These are phyloP conservation scores for Sepiola atlantica DNA, from an alignment of 2,888 invertebrate genomes.

Conservation along the genomic window DNA sequence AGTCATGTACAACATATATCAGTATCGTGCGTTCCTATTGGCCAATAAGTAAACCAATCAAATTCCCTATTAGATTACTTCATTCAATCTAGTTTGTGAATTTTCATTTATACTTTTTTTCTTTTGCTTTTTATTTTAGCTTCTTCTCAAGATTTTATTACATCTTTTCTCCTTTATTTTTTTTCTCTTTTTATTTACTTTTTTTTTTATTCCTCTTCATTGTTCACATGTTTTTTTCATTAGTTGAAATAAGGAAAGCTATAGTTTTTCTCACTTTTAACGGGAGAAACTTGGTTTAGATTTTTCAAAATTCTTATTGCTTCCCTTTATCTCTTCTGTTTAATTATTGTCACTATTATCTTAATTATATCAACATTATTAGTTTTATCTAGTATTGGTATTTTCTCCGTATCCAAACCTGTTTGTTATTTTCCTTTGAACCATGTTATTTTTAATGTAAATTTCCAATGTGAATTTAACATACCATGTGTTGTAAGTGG, in stretches of 20 bases:
- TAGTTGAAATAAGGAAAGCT: background rate
- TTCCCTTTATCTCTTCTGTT: background rate
- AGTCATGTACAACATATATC: background rate
- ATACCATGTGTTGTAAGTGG: background rate
- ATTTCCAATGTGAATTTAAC: background rate
- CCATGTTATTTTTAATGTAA: background rate
- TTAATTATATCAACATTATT: background rate
- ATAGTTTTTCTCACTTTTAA: background rate
- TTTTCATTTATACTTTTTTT: background rate
- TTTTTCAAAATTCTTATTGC: background rate
- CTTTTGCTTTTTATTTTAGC: background rate
- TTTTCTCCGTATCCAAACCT: background rate
- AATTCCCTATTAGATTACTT: slow-evolving; percentile 7
- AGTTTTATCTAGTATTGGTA: background rate
- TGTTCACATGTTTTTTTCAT: slow-evolving; percentile 24
- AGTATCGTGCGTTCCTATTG: slow-evolving; percentile 2
- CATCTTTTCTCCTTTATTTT: background rate
- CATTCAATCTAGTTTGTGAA: background rate
- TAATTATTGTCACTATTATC: background rate
- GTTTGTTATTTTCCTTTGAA: background rate
- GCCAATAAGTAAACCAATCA: slow-evolving; percentile 32
- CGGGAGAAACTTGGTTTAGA: background rate
- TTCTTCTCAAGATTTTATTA: slow-evolving; percentile 32
- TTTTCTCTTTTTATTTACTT: background rate
- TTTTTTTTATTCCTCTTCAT: background rate